These are phyloP conservation scores for Epinotia demarniana DNA, from an alignment of 2,888 invertebrate species.

Conservation along the genomic window DNA sequence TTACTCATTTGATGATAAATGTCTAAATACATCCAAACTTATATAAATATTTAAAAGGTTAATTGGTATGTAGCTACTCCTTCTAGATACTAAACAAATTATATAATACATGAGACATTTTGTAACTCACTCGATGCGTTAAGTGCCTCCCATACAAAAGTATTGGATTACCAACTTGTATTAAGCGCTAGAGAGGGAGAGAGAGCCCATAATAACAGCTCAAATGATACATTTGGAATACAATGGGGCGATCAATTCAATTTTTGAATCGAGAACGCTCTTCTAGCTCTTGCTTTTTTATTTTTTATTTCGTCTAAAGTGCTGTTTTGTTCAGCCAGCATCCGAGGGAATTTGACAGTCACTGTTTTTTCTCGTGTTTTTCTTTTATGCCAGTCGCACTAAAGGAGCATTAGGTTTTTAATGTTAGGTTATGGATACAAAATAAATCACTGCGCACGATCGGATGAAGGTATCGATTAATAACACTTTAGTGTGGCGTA, in stretches of 20 bases:
- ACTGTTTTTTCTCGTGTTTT: slow-evolving; percentile 81
- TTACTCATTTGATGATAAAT: background rate
- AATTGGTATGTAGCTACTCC: slow-evolving; percentile 36
- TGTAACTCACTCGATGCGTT: slow-evolving; percentile 66
- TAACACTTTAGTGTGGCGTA: slow-evolving; percentile 37
- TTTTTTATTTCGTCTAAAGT: slow-evolving; percentile 79
- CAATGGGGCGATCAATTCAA: slow-evolving; percentile 85
- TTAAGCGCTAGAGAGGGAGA: slow-evolving; percentile 76
- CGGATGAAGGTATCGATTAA: slow-evolving; percentile 42
- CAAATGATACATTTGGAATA: slow-evolving; percentile 85
- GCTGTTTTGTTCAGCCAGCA: slow-evolving; percentile 84
- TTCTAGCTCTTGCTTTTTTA: slow-evolving; percentile 76
- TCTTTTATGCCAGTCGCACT: slow-evolving; percentile 56
- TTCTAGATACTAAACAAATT: slow-evolving; percentile 69
- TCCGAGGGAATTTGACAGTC: slow-evolving; percentile 83
- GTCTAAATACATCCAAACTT: slow-evolving; percentile 9
- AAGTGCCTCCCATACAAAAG: slow-evolving; percentile 84
- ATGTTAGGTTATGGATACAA: slow-evolving; percentile 67
- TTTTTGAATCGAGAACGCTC: slow-evolving; percentile 85
- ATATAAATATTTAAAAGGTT: slow-evolving; percentile 29
- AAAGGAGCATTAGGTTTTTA: slow-evolving; percentile 62
- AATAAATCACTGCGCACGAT: slow-evolving; percentile 48
- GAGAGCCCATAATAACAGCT: slow-evolving; percentile 83
- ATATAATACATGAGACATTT: slow-evolving; percentile 72
- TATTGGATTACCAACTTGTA: slow-evolving; percentile 83